Evolutionary conservation across 2,797 vertebrate species (phyloP).

Genomic region (Characodon lateralis): DNA sequence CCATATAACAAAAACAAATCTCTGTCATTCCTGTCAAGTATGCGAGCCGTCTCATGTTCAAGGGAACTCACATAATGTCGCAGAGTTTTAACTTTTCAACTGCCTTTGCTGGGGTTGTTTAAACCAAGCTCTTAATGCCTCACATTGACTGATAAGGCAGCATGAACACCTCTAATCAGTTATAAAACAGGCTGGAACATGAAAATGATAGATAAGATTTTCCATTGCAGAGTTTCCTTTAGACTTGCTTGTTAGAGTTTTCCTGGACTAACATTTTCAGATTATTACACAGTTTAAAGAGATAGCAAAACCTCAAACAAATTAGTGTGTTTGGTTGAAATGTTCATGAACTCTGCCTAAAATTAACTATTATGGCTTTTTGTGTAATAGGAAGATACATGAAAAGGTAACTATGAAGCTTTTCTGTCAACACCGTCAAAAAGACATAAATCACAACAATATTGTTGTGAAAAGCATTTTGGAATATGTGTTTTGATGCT

Average conservation of each 20-base stretch:
- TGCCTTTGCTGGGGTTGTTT: neutral
- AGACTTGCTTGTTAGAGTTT: conserved; percentile 9
- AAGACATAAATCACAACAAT: neutral
- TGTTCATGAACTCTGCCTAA: neutral
- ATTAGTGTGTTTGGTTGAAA: neutral
- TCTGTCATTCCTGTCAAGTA: neutral
- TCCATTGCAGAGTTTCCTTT: conserved; percentile 3
- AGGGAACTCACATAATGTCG: neutral
- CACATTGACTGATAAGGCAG: conserved; percentile 41
- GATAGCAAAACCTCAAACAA: neutral
- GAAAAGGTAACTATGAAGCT: neutral
- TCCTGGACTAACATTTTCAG: conserved; percentile 7
- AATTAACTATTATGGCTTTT: neutral
- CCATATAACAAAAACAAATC: neutral
- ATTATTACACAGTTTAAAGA: neutral
- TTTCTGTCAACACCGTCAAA: neutral
- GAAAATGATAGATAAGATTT: conserved; percentile 26
- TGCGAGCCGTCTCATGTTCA: neutral
- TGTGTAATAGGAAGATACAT: neutral
- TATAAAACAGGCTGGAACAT: conserved; percentile 25
- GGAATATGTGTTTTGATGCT: conserved; percentile 1
- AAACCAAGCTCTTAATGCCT: conserved; percentile 20
- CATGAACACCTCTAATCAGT: conserved; percentile 27
- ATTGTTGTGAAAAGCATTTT: neutral
- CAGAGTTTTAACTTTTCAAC: neutral